Conservation (phyloP, 2,113 vertebrate species). For the Chaenogobius annularis region DNA sequence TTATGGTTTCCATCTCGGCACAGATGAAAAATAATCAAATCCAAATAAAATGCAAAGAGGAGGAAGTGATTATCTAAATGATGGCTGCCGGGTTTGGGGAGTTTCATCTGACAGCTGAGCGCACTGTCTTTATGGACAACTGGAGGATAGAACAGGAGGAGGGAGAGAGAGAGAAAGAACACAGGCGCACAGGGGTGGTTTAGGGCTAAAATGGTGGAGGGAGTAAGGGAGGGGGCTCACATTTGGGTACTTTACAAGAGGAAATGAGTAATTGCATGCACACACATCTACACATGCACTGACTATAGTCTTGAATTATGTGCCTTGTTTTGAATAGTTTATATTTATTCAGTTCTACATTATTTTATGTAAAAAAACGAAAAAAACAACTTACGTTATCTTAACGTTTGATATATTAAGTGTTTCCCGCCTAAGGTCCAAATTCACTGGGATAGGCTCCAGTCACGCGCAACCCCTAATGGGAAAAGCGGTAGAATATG, state of each 20-base stretch:
- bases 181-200: constrained; percentile 82
- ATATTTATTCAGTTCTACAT: not conserved
- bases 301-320: constrained; percentile 1
- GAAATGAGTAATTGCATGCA: constrained; percentile 90
- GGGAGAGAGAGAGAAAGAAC: constrained; percentile 79
- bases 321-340: not conserved
- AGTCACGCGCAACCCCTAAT: too few species aligned
- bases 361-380: too few species aligned
- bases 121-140: constrained; percentile 73
- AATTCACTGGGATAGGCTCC: too few species aligned
- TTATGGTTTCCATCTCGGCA: constrained; percentile 71
- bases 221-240: constrained; percentile 90
- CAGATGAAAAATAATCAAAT: constrained; percentile 76
- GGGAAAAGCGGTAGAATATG: too few species aligned
- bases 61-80: constrained; percentile 75
- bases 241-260: constrained; percentile 92
- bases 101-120: constrained; percentile 75
- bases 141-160: constrained; percentile 67
- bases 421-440: too few species aligned
- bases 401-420: too few species aligned
- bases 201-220: constrained; percentile 8
- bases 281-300: constrained; percentile 34
- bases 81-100: constrained; percentile 70
- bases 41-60: constrained; percentile 75
- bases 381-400: too few species aligned